Percentiles rank a stretch among this genome's conserved stretches.
phyloP scores from a whole-genome alignment of 2,797 vertebrate genomes.

The Sebastolobus altivelis region DNA sequence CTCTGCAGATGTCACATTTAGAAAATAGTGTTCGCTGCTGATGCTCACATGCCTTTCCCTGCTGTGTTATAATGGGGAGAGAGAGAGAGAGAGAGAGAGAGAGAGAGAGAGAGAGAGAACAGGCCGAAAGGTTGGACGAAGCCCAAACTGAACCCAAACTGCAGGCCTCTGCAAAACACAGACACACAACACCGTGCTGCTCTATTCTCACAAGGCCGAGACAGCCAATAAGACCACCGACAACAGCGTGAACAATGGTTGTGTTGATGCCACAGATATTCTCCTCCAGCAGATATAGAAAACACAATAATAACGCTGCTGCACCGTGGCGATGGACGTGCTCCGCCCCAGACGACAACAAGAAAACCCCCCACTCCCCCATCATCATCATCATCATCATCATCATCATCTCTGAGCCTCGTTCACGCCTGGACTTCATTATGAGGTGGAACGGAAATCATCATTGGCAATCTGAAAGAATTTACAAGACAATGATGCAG shows the following conservation, averaged over 20 bases:
- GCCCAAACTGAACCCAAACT: constrained; percentile 27
- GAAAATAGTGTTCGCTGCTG: constrained; percentile 9
- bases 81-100: constrained; percentile 32
- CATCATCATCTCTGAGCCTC: constrained; percentile 28
- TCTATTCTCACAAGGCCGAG: constrained; percentile 25
- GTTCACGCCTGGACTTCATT: constrained; percentile 76
- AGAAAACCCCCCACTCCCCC: constrained; percentile 28
- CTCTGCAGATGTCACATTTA: constrained; percentile 31
- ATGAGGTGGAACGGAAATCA: constrained; percentile 69
- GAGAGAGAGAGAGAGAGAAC: constrained; percentile 30
- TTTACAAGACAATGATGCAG: constrained; percentile 67
- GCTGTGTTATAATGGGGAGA: constrained; percentile 7
- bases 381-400: background rate
- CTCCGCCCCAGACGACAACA: constrained; percentile 65
- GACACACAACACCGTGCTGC: constrained; percentile 2
- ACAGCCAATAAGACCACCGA: constrained; percentile 20
- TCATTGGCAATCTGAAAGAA: constrained; percentile 66
- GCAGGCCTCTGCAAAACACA: constrained; percentile 51
- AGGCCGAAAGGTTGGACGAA: constrained; percentile 37
- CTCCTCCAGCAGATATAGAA: constrained; percentile 42
- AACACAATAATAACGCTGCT: constrained; percentile 50
- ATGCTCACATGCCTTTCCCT: constrained; percentile 2
- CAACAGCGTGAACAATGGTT: constrained; percentile 51
- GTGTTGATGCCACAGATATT: constrained; percentile 63
- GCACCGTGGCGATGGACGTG: constrained; percentile 51